Evolutionary conservation across 2,113 vertebrate species (phyloP).

Genomic region (Albula goreensis): DNA sequence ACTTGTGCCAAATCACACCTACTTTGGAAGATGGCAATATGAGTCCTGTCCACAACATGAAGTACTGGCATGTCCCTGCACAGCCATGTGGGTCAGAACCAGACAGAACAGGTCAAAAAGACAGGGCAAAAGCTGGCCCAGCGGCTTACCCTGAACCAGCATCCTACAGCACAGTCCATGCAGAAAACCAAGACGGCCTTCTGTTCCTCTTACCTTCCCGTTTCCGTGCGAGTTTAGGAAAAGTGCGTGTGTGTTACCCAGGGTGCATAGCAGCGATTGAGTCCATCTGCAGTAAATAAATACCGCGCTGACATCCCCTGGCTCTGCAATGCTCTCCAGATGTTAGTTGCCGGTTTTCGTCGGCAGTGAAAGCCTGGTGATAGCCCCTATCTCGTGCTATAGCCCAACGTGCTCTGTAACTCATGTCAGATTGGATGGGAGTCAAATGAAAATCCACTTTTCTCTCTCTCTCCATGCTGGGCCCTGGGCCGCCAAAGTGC

Average conservation of each 20-base stretch:
- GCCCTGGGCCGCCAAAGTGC: no score
- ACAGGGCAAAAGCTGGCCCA: conserved; percentile 4
- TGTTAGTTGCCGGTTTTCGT: neutral
- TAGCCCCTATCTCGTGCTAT: neutral
- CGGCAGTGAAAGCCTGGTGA: neutral
- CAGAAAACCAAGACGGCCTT: neutral
- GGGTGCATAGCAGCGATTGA: neutral
- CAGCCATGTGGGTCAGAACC: neutral
- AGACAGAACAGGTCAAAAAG: neutral
- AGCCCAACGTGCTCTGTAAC: neutral
- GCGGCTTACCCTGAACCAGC: neutral
- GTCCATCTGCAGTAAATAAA: neutral
- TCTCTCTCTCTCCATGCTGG: neutral
- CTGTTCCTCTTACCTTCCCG: neutral
- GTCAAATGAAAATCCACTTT: neutral
- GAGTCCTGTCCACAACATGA: neutral
- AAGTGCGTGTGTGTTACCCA: neutral
- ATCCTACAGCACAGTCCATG: neutral
- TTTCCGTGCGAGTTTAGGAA: neutral
- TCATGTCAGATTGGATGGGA: conserved; percentile 4
- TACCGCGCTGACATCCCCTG: neutral
- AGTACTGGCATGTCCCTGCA: no score
- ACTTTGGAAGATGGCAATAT: neutral
- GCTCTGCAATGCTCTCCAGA: neutral
- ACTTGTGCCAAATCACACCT: neutral